Base-by-base conservation (phyloP, 2,888 invertebrate genomes). In the Smittia sp. region DNA sequence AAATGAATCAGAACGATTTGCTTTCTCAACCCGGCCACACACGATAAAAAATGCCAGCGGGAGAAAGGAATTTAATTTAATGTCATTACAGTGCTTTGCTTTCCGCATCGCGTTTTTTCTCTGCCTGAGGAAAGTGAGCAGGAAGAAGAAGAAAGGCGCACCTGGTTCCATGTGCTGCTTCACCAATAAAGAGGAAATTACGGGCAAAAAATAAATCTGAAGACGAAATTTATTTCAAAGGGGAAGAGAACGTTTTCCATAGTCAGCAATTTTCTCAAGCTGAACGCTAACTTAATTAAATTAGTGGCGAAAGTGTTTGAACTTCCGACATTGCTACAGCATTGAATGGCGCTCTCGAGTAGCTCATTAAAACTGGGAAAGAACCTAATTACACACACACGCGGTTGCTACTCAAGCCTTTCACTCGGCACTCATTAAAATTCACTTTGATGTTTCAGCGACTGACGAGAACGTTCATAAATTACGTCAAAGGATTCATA, bases 1-100 rank as follows among this genome's bases (percentile, higher is more conserved):
- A 68, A 68, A 68, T 68, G 15, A 24, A 41, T 68, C 41, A 41
- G 46, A 68, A 20, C 68, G 68, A 68, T 68, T 68, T 68, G 68
- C 41, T 68, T 58, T 24, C 58, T 7, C 58, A 58, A 11, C 15
- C n/a, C 13, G 11, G 58, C 18, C 25, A 41, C 22, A 68, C 46
- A 41, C 39, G 41, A 68, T 68, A 68, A 68, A 68, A 6, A 46
- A 68, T 68, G 41, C 41, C 46, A 13, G 46, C 11, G 2, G 32
- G 32, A 9, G 32, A 39, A 22, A 66, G 39, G 67, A 67, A 67
- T 67, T 67, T 67, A 67, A 67, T 67, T 67, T 67, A 67, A 67
- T 41, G 41, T 67, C 67, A 67, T 67, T 67, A 67, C 22, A 46
- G 15, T 67, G 11, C 27, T 67, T 67, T 24, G n/a, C 41, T 41